Evolutionary conservation across 2,113 vertebrate species (phyloP), one percentile per base, ranked within the genome.

Genomic region (Notothenia coriiceps): DNA sequence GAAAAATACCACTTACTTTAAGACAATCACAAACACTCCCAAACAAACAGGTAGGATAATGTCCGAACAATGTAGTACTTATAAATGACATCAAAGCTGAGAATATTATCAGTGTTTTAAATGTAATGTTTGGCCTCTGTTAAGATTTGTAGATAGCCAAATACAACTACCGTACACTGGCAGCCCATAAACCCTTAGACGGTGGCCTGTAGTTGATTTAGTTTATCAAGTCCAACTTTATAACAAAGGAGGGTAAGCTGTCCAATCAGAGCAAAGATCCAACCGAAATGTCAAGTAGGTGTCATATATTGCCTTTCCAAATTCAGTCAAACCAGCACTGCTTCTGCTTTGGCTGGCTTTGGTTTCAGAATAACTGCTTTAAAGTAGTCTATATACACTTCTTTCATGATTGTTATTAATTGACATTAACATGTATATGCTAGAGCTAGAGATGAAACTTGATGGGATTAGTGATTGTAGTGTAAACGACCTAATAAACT

Each of bases 101-200:
- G 79, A 68, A 63, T 43, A 57, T 56, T 13, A 14, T 61, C 44
- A 50, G 33, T 57, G 54, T 62, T 29, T 69, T 51, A 63, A 18
- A 63, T 51, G 51, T 46, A 77, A 85, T 82, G n/a, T 60, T 11
- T 82, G 75, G 80, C 77, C 77, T 88, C 73, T 77, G 69, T 47
- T 46, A 17, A 70, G 49, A 70, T 77, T 35, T 80, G 56, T 35
- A 55, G 18, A 22, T 8, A 61, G 22, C 6, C 0, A 82, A 67
- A 43, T 68, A 40, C 14, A 69, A 47, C 40, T 8, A 13, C n/a
- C n/a, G n/a, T n/a, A n/a, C 50, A 57, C 12, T 54, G 47, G 18
- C 33, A 66, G 64, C 18, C 3, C 14, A 54, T 13, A 40, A 35
- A 65, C 33, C 20, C 5, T 50, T 68, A 51, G 56, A 40, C 43